phyloP scores from a whole-genome alignment of 2,888 invertebrate genomes.

The Agrochola lota region DNA sequence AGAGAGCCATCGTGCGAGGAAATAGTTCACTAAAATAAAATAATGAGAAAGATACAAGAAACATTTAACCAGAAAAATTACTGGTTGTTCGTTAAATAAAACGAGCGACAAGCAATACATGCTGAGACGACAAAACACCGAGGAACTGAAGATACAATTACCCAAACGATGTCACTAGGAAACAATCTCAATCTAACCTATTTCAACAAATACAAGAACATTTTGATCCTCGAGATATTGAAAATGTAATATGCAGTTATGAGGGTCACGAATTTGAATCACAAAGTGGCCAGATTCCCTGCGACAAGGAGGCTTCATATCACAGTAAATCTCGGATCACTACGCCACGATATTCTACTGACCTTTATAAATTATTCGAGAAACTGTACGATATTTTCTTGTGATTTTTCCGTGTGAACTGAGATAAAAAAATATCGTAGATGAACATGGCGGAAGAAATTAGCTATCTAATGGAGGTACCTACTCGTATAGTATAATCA shows the following conservation, averaged over 20 bases:
- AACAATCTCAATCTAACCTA: constrained; percentile 6
- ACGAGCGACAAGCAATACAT: too few species aligned
- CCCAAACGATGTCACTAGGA: neutral
- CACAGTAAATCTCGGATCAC: constrained; percentile 40
- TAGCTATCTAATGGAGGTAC: neutral
- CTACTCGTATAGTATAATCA: neutral
- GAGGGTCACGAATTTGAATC: constrained; percentile 71
- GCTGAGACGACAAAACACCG: neutral
- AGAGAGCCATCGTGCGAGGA: neutral
- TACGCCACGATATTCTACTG: constrained; percentile 23
- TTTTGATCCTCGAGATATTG: constrained; percentile 58
- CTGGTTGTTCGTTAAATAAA: neutral
- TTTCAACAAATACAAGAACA: constrained; percentile 13
- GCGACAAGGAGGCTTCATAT: constrained; percentile 29
- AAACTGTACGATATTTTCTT: constrained; percentile 31
- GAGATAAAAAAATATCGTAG: neutral
- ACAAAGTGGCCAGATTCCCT: constrained; percentile 60
- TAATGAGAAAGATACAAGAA: too few species aligned
- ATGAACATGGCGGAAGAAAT: constrained; percentile 13
- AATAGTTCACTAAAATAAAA: neutral
- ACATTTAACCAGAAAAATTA: neutral
- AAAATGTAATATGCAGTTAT: constrained; percentile 67
- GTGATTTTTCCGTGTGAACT: constrained; percentile 22
- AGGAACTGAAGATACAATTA: neutral
- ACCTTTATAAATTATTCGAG: constrained; percentile 16